phyloP scores from a whole-genome alignment of 2,797 vertebrate species.

The Xenentodon cancila region DNA sequence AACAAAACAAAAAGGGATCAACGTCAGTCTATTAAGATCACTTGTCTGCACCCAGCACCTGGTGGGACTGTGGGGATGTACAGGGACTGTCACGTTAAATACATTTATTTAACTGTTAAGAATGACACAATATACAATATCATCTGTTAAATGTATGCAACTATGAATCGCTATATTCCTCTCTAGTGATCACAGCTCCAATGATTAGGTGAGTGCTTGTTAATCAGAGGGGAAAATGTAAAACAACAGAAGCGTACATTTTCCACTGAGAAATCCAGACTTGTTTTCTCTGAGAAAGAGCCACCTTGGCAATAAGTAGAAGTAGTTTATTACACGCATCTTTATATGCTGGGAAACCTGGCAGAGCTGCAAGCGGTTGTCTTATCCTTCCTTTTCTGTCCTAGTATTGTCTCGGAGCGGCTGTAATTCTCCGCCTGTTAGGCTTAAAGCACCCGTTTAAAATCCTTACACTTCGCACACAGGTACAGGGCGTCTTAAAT shows the following conservation, averaged over 20 bases:
- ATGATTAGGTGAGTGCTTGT: slow-evolving; percentile 59
- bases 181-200: neutral
- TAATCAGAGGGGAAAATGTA: slow-evolving; percentile 35
- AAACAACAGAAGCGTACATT: slow-evolving; percentile 47
- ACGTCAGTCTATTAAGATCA: neutral
- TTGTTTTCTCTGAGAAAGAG: slow-evolving; percentile 59
- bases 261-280: slow-evolving; percentile 36
- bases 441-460: slow-evolving; percentile 35
- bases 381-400: slow-evolving; percentile 34
- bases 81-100: neutral
- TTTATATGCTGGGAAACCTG: slow-evolving; percentile 69
- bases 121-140: neutral
- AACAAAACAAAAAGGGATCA: too few species aligned
- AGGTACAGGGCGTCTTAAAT: too few species aligned
- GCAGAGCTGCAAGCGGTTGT: slow-evolving; percentile 60
- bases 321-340: slow-evolving; percentile 69
- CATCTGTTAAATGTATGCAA: too few species aligned
- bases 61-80: neutral
- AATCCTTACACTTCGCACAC: slow-evolving; percentile 33
- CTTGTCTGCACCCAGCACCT: neutral
- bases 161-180: too few species aligned
- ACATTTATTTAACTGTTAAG: slow-evolving; percentile 1
- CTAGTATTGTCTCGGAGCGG: slow-evolving; percentile 48
- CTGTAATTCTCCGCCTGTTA: slow-evolving; percentile 68
- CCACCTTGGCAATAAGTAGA: slow-evolving; percentile 61